Conservation (phyloP, 2,888 invertebrate species). For the Agrotis ipsilon region DNA sequence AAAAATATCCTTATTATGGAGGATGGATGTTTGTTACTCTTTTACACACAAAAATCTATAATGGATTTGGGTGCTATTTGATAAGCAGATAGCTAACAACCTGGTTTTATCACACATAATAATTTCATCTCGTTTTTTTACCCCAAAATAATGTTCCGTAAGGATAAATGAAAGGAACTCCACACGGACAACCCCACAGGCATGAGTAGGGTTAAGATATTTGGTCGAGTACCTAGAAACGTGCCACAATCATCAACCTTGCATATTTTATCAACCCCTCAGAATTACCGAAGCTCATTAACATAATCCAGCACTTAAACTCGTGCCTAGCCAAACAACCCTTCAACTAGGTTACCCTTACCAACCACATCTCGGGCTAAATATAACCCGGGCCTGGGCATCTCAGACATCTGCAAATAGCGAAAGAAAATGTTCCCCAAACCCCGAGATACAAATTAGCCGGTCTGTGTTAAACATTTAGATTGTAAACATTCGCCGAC, state of each 20-base stretch:
- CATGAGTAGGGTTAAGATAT: background rate
- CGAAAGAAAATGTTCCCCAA: conserved; percentile 26
- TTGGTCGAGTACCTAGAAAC: background rate
- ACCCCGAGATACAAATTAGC: conserved; percentile 38
- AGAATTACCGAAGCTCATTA: background rate
- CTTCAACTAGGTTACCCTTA: background rate
- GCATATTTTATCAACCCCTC: background rate
- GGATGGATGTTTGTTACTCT: too few species aligned
- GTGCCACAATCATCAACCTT: background rate
- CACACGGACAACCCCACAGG: too few species aligned
- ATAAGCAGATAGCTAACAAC: too few species aligned
- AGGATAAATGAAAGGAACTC: too few species aligned
- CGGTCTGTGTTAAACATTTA: conserved; percentile 42
- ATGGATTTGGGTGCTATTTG: too few species aligned
- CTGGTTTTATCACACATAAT: too few species aligned
- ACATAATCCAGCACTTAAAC: background rate
- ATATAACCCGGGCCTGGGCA: conserved; percentile 1
- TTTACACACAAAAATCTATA: too few species aligned
- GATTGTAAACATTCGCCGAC: conserved; percentile 57
- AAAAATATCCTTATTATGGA: too few species aligned
- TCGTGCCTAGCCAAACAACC: background rate
- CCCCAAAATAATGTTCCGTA: too few species aligned
- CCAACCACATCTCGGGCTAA: conserved; percentile 12
- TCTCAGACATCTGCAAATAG: conserved; percentile 21
- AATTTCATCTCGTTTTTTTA: too few species aligned